Conservation (phyloP, 2,113 vertebrate species). For the Hepsetus odoe region DNA sequence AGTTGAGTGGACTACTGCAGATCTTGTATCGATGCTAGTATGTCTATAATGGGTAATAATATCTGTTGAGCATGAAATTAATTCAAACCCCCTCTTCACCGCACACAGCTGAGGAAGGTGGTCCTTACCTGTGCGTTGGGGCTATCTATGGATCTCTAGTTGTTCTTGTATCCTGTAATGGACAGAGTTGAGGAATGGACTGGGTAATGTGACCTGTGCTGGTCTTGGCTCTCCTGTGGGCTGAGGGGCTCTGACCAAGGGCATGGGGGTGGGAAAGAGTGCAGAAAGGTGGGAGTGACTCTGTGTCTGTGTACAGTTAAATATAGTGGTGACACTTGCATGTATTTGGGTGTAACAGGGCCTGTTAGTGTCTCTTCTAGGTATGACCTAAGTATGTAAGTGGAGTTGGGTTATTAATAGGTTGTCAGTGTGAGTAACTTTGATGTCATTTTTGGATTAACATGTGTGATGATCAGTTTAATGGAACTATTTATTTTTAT, state of each 20-base stretch:
- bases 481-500: not conserved
- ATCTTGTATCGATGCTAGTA: not conserved
- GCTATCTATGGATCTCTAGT: slow-evolving; percentile 56
- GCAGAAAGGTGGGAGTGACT: slow-evolving; percentile 74
- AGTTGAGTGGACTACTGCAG: not conserved
- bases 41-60: not conserved
- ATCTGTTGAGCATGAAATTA: not conserved
- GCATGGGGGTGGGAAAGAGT: slow-evolving; percentile 57
- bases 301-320: slow-evolving; percentile 88
- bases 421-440: not conserved
- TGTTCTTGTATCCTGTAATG: slow-evolving; percentile 60
- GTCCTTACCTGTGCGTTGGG: slow-evolving; percentile 70
- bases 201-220: slow-evolving; percentile 65
- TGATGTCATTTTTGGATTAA: slow-evolving; percentile 6
- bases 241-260: slow-evolving; percentile 72
- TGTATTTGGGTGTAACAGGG: slow-evolving; percentile 55
- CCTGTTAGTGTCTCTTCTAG: slow-evolving; percentile 14
- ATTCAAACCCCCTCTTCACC: not conserved
- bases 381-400: slow-evolving; percentile 40
- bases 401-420: slow-evolving; percentile 28
- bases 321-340: slow-evolving; percentile 82
- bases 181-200: slow-evolving; percentile 58
- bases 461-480: not conserved
- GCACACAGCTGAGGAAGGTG: not conserved
- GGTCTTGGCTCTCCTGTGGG: slow-evolving; percentile 76